These are phyloP conservation scores for Oligia fasciuncula DNA, from an alignment of 2,888 invertebrate genomes.

Conservation along the genomic window DNA sequence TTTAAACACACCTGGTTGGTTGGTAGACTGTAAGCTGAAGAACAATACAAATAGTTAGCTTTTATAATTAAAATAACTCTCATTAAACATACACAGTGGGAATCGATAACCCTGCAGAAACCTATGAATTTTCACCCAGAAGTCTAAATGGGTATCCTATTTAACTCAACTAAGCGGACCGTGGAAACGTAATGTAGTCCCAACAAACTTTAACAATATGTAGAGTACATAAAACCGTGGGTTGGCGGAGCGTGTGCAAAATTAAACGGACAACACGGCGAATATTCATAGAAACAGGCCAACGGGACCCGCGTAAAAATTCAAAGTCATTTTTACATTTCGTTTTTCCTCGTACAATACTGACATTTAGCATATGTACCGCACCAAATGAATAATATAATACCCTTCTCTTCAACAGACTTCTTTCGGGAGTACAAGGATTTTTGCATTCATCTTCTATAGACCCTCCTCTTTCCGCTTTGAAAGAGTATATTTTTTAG, in stretches of 20 bases:
- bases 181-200: slow-evolving; percentile 46
- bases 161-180: slow-evolving; percentile 37
- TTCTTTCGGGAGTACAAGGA: slow-evolving; percentile 12
- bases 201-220: slow-evolving; percentile 66
- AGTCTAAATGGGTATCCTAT: slow-evolving; percentile 44
- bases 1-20: neutral
- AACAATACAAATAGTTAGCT: neutral
- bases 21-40: neutral
- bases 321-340: slow-evolving; percentile 59
- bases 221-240: slow-evolving; percentile 63
- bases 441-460: slow-evolving; percentile 26
- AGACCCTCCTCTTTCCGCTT: slow-evolving; percentile 26
- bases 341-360: slow-evolving; percentile 40
- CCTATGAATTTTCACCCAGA: slow-evolving; percentile 16
- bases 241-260: slow-evolving; percentile 66
- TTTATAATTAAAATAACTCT: neutral
- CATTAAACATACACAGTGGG: neutral
- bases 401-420: slow-evolving; percentile 15
- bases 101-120: neutral
- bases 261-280: slow-evolving; percentile 66
- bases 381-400: slow-evolving; percentile 34
- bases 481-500: slow-evolving; percentile 47
- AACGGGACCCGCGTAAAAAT: slow-evolving; percentile 62
- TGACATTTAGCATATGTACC: slow-evolving; percentile 33
- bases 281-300: slow-evolving; percentile 66